These are phyloP conservation scores for Montipora cactus DNA, from an alignment of 64 coral and sea anemone genomes.

Conservation along the genomic window DNA sequence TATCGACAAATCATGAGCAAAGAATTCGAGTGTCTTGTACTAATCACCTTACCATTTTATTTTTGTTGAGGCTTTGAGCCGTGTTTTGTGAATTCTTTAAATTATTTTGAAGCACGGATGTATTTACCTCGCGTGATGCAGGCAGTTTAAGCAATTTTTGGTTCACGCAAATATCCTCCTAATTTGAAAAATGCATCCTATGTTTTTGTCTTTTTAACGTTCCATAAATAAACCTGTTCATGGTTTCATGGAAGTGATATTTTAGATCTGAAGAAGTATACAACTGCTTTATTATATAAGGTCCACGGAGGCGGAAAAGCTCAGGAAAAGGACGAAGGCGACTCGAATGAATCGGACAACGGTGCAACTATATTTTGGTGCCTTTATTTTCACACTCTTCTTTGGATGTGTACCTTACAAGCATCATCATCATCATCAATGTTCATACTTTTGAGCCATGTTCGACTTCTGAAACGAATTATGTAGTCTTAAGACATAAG, in stretches of 20 bases:
- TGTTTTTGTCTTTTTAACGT: not conserved
- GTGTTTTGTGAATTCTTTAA: slow-evolving; percentile 31
- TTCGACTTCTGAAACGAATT: not conserved
- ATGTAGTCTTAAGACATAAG: not conserved
- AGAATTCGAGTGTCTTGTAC: slow-evolving; percentile 36
- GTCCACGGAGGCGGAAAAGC: too few relatives aligned
- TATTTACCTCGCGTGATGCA: not conserved
- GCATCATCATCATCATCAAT: too few relatives aligned
- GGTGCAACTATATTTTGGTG: too few relatives aligned
- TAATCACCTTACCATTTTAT: slow-evolving; percentile 44
- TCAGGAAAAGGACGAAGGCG: too few relatives aligned
- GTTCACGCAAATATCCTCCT: not conserved
- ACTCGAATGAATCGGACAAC: too few relatives aligned
- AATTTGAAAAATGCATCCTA: not conserved
- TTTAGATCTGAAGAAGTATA: too few relatives aligned
- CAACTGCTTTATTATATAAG: too few relatives aligned
- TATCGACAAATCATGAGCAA: slow-evolving; percentile 34
- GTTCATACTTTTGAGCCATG: too few relatives aligned
- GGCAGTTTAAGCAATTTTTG: not conserved
- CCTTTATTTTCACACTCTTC: too few relatives aligned
- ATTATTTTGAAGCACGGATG: slow-evolving; percentile 7
- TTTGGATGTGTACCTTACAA: too few relatives aligned
- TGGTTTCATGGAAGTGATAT: not conserved
- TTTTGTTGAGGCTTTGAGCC: slow-evolving; percentile 27
- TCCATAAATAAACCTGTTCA: not conserved